Base-by-base conservation (phyloP, 2,888 invertebrate genomes). In the Macrosiphum euphorbiae region DNA sequence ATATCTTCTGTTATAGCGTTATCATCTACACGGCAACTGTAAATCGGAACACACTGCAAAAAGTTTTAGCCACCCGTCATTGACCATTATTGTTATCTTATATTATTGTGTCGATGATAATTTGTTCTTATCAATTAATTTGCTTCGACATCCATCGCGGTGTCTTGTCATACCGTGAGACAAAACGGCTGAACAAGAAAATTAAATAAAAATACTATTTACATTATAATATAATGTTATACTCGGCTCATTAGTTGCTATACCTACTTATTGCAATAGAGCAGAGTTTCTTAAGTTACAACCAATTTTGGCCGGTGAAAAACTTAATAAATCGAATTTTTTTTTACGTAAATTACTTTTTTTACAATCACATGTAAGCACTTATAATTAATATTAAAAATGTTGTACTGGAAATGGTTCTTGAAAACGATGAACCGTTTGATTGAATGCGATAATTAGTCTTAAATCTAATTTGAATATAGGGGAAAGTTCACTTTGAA, bases 41-140 rank as follows among this genome's bases (percentile, higher is more conserved):
- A 35, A 87, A 87, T 52, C 20, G 10, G 88, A 88, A 58, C 58
- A 44, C 88, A 89, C 41, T 89, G 88, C 58, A 58, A 88, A 88
- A 89, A 58, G 44, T 44, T 24, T 58, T 44, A 55, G 16, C 88
- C 28, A 47, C 13, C 13, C 20, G 26, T 20, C 13, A 67, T 67
- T 67, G 67, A 67, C 28, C n/a, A n/a, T 78, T 35, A n/a, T 78
- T 35, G 35, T 78, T 20, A 44, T 44, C 44, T 44, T 7, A 7
- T 78, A 35, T 78, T 78, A n/a, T 35, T 26, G 78, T 78, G 35
- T 78, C 2, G 20, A 78, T n/a, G n/a, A n/a, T n/a, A 16, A 5
- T n/a, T 67, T 78, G 16, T 78, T 78, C 20, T 78, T 35, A 78
- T 67, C n/a, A 67, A 61, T 67, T 67, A n/a, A 67, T 67, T 67